A percentile compares a stretch with the other conserved stretches of the same genome.
These are phyloP conservation scores for Struthidea cinerea DNA, from an alignment of 2,113 vertebrate genomes.

Conservation along the genomic window DNA sequence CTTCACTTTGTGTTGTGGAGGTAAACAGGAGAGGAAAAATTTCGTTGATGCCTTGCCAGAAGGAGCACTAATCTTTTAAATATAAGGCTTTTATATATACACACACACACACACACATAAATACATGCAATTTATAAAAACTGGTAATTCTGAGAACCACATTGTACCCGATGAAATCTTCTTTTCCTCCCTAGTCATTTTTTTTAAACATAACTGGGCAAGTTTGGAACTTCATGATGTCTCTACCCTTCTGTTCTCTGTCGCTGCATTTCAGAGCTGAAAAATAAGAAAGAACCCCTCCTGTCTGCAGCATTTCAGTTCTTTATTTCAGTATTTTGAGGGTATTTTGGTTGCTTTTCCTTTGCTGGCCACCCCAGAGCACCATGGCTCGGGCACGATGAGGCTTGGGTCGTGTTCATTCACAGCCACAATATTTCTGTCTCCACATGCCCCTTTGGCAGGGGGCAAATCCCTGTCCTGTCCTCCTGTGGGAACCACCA, in stretches of 20 bases:
- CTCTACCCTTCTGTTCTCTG: not conserved
- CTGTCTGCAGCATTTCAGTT: not conserved
- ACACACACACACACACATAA: fast-evolving
- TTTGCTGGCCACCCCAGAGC: not conserved
- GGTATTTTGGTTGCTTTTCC: not conserved
- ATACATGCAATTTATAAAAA: not conserved
- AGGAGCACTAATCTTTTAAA: not conserved
- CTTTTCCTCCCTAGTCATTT: not conserved
- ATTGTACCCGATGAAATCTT: not conserved
- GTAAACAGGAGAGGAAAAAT: not conserved
- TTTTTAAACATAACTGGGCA: not conserved
- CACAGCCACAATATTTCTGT: not conserved
- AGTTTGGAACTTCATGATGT: not conserved
- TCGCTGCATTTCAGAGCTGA: not conserved
- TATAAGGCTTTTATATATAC: not conserved
- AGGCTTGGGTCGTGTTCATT: not conserved
- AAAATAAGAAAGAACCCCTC: not conserved
- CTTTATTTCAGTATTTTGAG: not conserved
- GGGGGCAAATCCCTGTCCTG: not conserved
- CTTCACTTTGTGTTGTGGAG: not conserved
- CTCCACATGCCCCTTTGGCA: not conserved
- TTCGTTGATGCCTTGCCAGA: not conserved
- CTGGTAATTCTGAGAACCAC: not conserved
- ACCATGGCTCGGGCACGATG: fast-evolving
- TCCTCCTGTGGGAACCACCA: not conserved